A percentile compares a stretch with the other conserved stretches of the same genome.
These are phyloP conservation scores for Antheraea yamamai DNA, from an alignment of 2,888 invertebrate species.

Conservation along the genomic window DNA sequence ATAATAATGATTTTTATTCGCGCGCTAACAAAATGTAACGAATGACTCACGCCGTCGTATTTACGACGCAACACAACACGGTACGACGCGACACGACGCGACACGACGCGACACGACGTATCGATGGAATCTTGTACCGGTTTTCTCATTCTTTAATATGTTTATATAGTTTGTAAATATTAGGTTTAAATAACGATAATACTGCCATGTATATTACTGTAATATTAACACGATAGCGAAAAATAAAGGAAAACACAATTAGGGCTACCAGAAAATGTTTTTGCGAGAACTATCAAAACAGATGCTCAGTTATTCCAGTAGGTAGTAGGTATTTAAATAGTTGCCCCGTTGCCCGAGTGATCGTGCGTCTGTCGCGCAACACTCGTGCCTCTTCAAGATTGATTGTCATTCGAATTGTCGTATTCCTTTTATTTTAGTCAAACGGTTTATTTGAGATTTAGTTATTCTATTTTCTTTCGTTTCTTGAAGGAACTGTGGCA, in stretches of 20 bases:
- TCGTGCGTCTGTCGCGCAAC: background rate
- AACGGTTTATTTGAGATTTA: constrained; percentile 6
- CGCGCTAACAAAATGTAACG: background rate
- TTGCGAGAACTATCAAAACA: background rate
- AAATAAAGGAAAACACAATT: background rate
- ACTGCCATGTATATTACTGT: background rate
- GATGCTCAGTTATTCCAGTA: background rate
- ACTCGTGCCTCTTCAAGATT: background rate
- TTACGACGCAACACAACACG: background rate
- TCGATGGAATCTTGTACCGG: too few relatives aligned
- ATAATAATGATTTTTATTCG: constrained; percentile 2
- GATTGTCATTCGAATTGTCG: background rate
- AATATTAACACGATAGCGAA: background rate
- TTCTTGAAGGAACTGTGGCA: background rate
- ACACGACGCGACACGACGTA: background rate
- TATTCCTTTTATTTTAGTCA: background rate
- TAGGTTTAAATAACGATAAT: background rate
- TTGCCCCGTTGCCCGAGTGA: background rate
- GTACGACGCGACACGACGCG: background rate
- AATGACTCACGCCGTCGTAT: background rate
- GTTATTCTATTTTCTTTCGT: background rate
- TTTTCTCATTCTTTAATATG: too few relatives aligned
- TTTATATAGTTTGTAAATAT: background rate
- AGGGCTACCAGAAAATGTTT: background rate
- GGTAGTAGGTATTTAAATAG: background rate